phyloP scores from a whole-genome alignment of 2,888 invertebrate species.

The Agrochola lota region DNA sequence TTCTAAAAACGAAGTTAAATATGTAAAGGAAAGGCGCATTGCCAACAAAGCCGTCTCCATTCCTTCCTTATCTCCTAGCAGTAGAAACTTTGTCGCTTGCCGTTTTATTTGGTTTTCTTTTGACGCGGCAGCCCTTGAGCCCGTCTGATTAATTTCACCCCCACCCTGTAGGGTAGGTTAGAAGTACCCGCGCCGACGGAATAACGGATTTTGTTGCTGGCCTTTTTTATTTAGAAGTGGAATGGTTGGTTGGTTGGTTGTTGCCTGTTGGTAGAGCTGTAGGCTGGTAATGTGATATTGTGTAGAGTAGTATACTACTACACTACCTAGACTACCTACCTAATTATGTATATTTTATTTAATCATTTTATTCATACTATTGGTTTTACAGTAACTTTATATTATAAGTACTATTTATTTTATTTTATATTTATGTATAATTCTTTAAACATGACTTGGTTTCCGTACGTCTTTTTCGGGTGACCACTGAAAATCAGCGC shows the following conservation, averaged over 20 bases:
- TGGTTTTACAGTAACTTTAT: too few relatives aligned
- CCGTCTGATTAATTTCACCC: constrained; percentile 88
- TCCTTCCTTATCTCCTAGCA: constrained; percentile 60
- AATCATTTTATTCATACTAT: too few relatives aligned
- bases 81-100: constrained; percentile 89
- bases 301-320: neutral
- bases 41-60: constrained; percentile 68
- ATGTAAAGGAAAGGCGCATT: neutral
- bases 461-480: too few relatives aligned
- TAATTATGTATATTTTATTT: too few relatives aligned
- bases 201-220: constrained; percentile 49
- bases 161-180: constrained; percentile 67
- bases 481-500: too few relatives aligned
- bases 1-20: too few relatives aligned
- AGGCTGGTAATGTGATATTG: neutral
- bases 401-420: too few relatives aligned
- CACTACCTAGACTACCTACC: neutral
- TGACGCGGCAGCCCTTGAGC: constrained; percentile 89
- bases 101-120: constrained; percentile 91
- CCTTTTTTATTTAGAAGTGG: constrained; percentile 23
- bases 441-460: too few relatives aligned
- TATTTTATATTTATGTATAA: too few relatives aligned
- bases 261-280: neutral
- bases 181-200: constrained; percentile 54
- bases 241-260: neutral